phyloP scores from a whole-genome alignment of 1,140 invertebrate species.

The Coenobita brevimanus region DNA sequence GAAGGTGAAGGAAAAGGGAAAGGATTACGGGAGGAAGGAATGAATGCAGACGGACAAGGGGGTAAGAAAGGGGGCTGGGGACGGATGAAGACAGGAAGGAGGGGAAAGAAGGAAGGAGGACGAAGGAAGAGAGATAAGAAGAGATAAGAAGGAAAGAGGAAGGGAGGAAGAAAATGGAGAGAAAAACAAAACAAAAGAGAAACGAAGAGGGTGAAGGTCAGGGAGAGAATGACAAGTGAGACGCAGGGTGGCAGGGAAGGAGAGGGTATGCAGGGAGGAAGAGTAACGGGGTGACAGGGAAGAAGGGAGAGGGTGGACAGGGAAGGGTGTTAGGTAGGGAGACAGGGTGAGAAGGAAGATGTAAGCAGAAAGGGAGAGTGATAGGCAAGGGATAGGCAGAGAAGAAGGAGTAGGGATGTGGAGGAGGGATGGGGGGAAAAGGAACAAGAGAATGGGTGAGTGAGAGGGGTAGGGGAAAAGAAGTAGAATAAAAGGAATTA shows the following conservation, averaged over 20 bases:
- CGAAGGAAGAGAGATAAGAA: background rate
- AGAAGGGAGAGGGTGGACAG: background rate
- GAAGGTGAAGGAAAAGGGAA: background rate
- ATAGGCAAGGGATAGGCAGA: background rate
- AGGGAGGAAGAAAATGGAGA: slow-evolving; percentile 3
- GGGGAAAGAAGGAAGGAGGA: background rate
- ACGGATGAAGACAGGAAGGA: too few relatives aligned
- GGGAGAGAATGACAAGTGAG: too few relatives aligned
- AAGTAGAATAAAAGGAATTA: background rate
- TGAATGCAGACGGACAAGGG: too few relatives aligned
- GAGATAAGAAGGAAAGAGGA: too few relatives aligned
- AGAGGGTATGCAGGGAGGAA: background rate
- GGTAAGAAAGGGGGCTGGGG: too few relatives aligned
- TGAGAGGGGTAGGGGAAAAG: background rate
- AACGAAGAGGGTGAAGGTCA: too few relatives aligned
- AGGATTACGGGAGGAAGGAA: background rate
- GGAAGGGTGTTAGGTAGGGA: background rate
- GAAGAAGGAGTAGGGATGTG: background rate
- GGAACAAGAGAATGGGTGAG: background rate
- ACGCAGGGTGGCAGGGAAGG: background rate
- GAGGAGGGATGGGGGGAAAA: background rate
- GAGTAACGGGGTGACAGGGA: background rate
- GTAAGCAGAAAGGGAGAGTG: background rate
- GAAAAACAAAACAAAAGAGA: background rate
- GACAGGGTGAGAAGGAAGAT: background rate